phyloP scores from a whole-genome alignment of 2,113 vertebrate genomes.

The Takifugu bimaculatus region DNA sequence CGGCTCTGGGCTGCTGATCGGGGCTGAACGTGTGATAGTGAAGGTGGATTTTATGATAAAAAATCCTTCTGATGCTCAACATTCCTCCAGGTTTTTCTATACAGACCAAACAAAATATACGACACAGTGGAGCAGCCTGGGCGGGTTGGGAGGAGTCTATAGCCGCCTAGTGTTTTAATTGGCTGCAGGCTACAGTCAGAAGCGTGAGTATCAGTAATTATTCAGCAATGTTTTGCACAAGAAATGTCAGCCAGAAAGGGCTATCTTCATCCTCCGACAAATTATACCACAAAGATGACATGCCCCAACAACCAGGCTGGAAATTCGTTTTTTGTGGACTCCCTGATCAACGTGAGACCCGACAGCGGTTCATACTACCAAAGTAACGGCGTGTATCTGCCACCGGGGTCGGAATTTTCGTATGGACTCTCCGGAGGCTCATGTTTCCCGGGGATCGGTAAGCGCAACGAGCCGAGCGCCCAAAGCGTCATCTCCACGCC shows the following conservation, averaged over 20 bases:
- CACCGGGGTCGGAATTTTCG: slow-evolving; percentile 84
- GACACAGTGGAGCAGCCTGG: slow-evolving; percentile 79
- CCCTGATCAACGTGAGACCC: slow-evolving; percentile 90
- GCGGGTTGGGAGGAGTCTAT: slow-evolving; percentile 90
- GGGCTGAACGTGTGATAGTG: slow-evolving; percentile 17
- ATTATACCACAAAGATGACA: slow-evolving; percentile 98
- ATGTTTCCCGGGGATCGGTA: slow-evolving; percentile 89
- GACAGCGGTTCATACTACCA: slow-evolving; percentile 87
- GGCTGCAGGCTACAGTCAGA: slow-evolving; percentile 87
- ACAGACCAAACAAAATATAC: slow-evolving; percentile 78
- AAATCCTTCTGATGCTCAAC: slow-evolving; percentile 26
- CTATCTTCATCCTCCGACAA: slow-evolving; percentile 96
- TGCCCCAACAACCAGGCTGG: slow-evolving; percentile 95
- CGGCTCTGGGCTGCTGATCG: slow-evolving; percentile 1
- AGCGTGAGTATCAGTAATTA: slow-evolving; percentile 98
- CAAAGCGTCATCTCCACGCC: slow-evolving; percentile 80
- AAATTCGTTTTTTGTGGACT: slow-evolving; percentile 98
- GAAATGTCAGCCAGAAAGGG: slow-evolving; percentile 99
- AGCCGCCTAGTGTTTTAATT: slow-evolving; percentile 88
- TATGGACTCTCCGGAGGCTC: slow-evolving; percentile 94
- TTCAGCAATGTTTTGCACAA: slow-evolving; percentile 99
- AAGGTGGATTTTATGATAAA: slow-evolving; percentile 18
- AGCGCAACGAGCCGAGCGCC: slow-evolving; percentile 86
- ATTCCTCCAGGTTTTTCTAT: slow-evolving; percentile 38
- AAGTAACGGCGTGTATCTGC: slow-evolving; percentile 89